Evolutionary conservation across 2,888 invertebrate genomes (phyloP), one percentile per base, ranked within the genome.

Genomic region (Tenthredo notha): DNA sequence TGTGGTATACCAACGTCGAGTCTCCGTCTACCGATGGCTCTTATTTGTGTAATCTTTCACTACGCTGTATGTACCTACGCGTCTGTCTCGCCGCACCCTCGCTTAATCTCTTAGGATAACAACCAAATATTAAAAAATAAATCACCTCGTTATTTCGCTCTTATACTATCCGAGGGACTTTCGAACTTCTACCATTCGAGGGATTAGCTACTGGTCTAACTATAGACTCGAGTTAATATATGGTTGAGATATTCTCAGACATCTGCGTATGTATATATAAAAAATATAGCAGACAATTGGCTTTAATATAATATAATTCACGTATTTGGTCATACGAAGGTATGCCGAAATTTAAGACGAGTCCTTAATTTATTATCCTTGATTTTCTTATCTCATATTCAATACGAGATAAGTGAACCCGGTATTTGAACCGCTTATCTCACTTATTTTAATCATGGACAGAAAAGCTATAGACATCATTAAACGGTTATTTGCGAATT

Each of bases 51-150:
- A 85, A 80, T 82, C 54, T 72, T 85, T 67, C 65, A 67, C 67
- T 65, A 29, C 37, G 33, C 70, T 77, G 33, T 29, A 50, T n/a
- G n/a, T 18, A n/a, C 10, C 25, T 65, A 54, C 65, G 54, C 74
- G 54, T 61, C 74, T 84, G 54, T 75, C 84, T 72, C 21, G 25
- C 58, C 50, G 58, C 67, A 61, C 83, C 67, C 83, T 70, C 47
- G 67, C 47, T 33, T 50, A 70, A 83, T 83, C 84, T 29, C 78
- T 84, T 67, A 78, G 70, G 85, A 58, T 82, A 72, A 54, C 43
- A 70, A 54, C 72, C 47, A 86, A 88, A 88, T 88, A 88, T 87
- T 87, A 87, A 87, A 87, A 87, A 88, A 89, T 87, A 89, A 89
- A 89, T 89, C 89, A 87, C 80, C 85, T 67, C 85, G 54, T 85